Evolutionary conservation across 2,113 vertebrate species (phyloP).

Genomic region (Cyanoramphus novaezelandiae): DNA sequence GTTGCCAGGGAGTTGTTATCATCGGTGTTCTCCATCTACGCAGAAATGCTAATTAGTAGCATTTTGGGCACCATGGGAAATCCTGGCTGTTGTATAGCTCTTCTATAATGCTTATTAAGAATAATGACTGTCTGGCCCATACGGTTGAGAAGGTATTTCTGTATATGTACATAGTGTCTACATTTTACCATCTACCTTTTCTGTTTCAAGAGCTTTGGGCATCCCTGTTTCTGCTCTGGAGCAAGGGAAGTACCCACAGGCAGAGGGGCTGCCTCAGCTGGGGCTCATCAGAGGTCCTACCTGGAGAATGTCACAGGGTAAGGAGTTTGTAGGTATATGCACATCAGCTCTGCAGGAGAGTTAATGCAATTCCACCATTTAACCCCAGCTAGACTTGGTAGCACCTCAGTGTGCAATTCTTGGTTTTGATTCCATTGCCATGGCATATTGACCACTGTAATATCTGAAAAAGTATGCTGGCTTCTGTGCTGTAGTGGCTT

Average conservation of each 20-base stretch:
- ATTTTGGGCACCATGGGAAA: not conserved
- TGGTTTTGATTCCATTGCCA: not conserved
- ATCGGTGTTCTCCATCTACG: not conserved
- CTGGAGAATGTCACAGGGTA: not conserved
- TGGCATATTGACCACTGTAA: accelerated
- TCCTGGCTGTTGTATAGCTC: not conserved
- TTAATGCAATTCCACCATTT: not conserved
- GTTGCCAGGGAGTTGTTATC: slow-evolving; percentile 1
- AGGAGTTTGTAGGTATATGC: not conserved
- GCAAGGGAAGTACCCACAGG: not conserved
- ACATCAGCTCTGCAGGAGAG: not conserved
- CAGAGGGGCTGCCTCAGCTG: not conserved
- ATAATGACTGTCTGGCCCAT: not conserved
- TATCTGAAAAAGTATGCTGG: not conserved
- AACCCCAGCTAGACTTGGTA: not conserved
- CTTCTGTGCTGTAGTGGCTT: not conserved
- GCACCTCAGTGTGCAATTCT: accelerated
- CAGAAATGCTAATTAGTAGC: slow-evolving; percentile 44
- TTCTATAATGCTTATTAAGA: not conserved
- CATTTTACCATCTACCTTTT: not conserved
- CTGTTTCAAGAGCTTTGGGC: not conserved
- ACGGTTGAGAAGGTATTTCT: not conserved
- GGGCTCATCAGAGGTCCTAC: not conserved
- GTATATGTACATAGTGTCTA: not conserved
- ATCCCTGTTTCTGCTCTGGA: not conserved